These are phyloP conservation scores for Istiophorus platypterus DNA, from an alignment of 2,113 vertebrate species.

Conservation along the genomic window DNA sequence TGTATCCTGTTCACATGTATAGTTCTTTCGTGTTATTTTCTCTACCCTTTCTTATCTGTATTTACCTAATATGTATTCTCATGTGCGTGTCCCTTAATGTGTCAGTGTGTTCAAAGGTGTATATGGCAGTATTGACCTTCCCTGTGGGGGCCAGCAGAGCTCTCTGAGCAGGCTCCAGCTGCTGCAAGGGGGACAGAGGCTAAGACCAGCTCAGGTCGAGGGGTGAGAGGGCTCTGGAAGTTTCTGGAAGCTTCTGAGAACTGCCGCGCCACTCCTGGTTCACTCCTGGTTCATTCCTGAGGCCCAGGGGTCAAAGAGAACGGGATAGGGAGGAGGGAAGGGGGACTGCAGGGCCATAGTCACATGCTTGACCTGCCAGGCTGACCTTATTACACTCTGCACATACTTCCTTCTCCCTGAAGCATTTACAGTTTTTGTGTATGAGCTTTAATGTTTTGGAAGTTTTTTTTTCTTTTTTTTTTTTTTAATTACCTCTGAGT, in stretches of 20 bases:
- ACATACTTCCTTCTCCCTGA: constrained; percentile 53
- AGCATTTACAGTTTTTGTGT: constrained; percentile 32
- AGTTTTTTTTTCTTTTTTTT: background rate
- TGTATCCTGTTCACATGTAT: background rate
- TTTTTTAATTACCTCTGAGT: constrained; percentile 15
- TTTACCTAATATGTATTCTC: constrained; percentile 2
- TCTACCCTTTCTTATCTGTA: background rate
- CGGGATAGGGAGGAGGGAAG: constrained; percentile 29
- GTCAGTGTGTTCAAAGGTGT: constrained; percentile 57
- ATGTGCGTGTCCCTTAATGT: constrained; percentile 6
- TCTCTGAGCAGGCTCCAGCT: constrained; percentile 77
- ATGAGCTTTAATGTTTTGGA: background rate
- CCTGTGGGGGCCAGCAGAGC: constrained; percentile 52
- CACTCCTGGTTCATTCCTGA: constrained; percentile 74
- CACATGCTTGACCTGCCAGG: constrained; percentile 74
- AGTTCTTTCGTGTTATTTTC: background rate
- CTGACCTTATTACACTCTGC: constrained; percentile 58
- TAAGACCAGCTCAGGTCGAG: constrained; percentile 56
- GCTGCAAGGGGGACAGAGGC: constrained; percentile 72
- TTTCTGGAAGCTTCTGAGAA: constrained; percentile 78
- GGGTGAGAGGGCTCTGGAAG: constrained; percentile 70
- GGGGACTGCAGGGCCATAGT: constrained; percentile 75
- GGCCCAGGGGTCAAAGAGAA: constrained; percentile 71
- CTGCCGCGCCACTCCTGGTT: constrained; percentile 64
- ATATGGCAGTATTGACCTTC: constrained; percentile 36